Evolutionary conservation across 1,140 invertebrate species (phyloP).

Genomic region (Psilanteris sp.): DNA sequence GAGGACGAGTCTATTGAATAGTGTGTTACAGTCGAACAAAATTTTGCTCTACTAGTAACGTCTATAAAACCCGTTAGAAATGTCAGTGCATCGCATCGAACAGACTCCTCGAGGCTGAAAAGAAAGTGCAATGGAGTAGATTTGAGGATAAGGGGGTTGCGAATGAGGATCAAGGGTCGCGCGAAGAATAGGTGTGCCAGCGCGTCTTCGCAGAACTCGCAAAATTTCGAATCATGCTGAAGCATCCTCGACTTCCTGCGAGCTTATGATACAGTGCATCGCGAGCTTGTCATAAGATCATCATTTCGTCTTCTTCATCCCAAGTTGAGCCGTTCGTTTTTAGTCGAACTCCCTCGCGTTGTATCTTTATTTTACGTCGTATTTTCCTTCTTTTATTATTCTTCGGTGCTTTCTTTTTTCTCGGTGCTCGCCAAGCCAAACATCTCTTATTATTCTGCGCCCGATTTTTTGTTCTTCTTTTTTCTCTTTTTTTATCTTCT

Average conservation of each 20-base stretch:
- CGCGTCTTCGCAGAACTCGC: constrained; percentile 27
- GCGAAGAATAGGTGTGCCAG: constrained; percentile 37
- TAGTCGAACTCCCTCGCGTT: background rate
- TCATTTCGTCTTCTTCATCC: constrained; percentile 18
- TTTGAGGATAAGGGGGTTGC: constrained; percentile 59
- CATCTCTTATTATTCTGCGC: too few species aligned
- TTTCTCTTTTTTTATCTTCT: background rate
- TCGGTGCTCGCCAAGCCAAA: too few species aligned
- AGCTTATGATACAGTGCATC: constrained; percentile 20
- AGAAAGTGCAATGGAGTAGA: constrained; percentile 55
- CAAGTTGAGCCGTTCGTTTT: constrained; percentile 1
- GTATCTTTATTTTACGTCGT: too few species aligned
- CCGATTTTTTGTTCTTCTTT: background rate
- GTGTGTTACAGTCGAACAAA: constrained; percentile 56
- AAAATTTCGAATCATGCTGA: constrained; percentile 34
- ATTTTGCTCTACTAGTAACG: constrained; percentile 30
- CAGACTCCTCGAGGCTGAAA: constrained; percentile 55
- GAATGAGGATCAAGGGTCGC: constrained; percentile 56
- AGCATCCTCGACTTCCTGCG: constrained; percentile 33
- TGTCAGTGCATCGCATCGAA: constrained; percentile 48
- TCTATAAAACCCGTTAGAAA: constrained; percentile 60
- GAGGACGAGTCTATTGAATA: constrained; percentile 57
- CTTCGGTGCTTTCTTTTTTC: too few species aligned
- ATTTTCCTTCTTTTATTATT: too few species aligned
- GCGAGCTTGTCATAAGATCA: constrained; percentile 14